These are phyloP conservation scores for Megalurothrips usitatus DNA, from an alignment of 2,888 invertebrate species.

Conservation along the genomic window DNA sequence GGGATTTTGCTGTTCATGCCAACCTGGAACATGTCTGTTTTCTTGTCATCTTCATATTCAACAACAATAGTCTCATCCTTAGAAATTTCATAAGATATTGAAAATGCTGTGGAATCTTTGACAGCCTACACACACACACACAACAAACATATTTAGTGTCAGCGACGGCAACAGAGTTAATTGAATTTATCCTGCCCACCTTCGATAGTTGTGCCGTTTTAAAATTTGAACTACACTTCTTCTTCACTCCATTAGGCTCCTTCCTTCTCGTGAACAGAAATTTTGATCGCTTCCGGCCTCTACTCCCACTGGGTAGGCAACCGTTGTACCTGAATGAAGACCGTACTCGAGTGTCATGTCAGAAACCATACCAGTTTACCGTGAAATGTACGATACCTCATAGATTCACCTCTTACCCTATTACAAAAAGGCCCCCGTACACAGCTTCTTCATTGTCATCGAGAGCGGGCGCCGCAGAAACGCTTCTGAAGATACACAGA, in stretches of 20 bases:
- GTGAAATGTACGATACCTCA: not conserved
- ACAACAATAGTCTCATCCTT: conserved; percentile 97
- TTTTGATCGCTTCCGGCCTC: conserved; percentile 89
- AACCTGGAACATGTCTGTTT: conserved; percentile 99
- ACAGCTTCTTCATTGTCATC: not conserved
- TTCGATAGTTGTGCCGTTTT: conserved; percentile 88
- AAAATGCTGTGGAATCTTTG: conserved; percentile 88
- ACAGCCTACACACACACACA: conserved; percentile 64
- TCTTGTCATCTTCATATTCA: conserved; percentile 91
- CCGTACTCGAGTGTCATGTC: not conserved
- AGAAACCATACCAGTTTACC: not conserved
- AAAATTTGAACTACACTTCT: conserved; percentile 91
- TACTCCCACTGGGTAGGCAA: conserved; percentile 85
- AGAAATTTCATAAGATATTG: conserved; percentile 94
- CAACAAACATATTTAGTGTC: not conserved
- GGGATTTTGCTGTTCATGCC: conserved; percentile 35
- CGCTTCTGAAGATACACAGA: too few species aligned
- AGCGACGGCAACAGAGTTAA: not conserved
- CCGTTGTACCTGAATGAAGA: conserved; percentile 78
- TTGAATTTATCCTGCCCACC: conserved; percentile 41
- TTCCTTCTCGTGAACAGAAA: conserved; percentile 83
- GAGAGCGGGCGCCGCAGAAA: too few species aligned
- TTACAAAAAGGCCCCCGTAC: not conserved
- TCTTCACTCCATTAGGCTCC: conserved; percentile 86
- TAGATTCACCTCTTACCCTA: not conserved